Percentiles rank a stretch among this genome's conserved stretches.
Conservation (phyloP, 2,888 invertebrate genomes). For the Conops quadrifasciatus region DNA sequence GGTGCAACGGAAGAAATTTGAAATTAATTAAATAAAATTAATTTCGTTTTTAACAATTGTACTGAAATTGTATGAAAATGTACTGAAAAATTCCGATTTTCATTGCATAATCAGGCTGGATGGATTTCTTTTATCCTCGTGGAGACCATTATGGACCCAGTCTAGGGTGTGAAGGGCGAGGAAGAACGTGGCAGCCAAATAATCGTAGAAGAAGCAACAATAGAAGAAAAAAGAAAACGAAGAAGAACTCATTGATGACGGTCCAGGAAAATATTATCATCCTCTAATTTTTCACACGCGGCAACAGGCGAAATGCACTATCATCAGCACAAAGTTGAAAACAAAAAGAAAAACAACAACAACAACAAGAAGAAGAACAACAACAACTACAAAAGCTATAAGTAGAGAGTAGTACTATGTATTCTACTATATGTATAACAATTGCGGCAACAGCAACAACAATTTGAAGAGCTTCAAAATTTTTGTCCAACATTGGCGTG, state of each 20-base stretch:
- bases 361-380: constrained; percentile 2
- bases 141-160: background rate
- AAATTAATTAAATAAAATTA: too few relatives aligned
- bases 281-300: background rate
- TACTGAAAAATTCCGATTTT: too few relatives aligned
- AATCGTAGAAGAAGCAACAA: background rate
- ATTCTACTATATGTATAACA: too few relatives aligned
- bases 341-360: constrained; percentile 13
- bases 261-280: constrained; percentile 27
- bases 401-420: too few relatives aligned
- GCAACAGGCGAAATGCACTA: background rate
- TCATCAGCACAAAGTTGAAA: background rate
- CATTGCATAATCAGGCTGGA: too few relatives aligned
- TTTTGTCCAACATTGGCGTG: background rate
- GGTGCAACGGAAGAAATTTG: constrained; percentile 19
- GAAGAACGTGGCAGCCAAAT: background rate
- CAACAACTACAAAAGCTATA: too few relatives aligned
- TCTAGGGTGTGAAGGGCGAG: background rate
- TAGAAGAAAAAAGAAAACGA: too few relatives aligned
- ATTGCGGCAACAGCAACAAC: too few relatives aligned
- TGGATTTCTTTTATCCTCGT: background rate
- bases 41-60: too few relatives aligned
- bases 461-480: background rate
- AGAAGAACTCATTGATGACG: constrained; percentile 27
- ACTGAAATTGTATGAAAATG: too few relatives aligned